phyloP scores from a whole-genome alignment of 2,797 vertebrate species.

The Hoplostethus atlanticus region DNA sequence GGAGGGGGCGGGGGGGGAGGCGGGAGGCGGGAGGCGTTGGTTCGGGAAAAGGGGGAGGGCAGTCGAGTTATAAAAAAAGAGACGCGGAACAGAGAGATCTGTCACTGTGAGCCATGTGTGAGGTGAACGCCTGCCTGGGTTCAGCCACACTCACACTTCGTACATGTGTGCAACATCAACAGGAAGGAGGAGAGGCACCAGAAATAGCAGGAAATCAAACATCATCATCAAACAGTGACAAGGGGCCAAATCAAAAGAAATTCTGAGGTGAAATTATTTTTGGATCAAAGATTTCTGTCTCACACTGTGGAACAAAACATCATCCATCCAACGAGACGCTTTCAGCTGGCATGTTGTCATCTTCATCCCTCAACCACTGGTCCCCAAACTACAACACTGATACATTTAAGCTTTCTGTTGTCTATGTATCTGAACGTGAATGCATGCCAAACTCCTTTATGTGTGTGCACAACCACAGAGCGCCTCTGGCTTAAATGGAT shows the following conservation, averaged over 20 bases:
- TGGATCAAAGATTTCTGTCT: conserved; percentile 41
- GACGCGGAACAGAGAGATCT: conserved; percentile 45
- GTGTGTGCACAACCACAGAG: not conserved
- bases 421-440: too few species aligned
- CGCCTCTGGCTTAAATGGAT: conserved; percentile 10
- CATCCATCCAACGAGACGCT: not conserved
- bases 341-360: conserved; percentile 1
- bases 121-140: conserved; percentile 38
- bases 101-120: conserved; percentile 53
- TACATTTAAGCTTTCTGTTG: conserved; percentile 11
- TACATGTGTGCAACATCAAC: conserved; percentile 40
- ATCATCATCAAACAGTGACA: conserved; percentile 41
- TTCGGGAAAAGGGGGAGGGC: not conserved
- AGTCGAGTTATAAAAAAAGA: conserved; percentile 13
- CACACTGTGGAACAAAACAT: conserved; percentile 9
- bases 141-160: conserved; percentile 36
- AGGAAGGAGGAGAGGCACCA: conserved; percentile 37
- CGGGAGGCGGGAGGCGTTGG: conserved; percentile 26
- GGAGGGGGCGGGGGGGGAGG: conserved; percentile 34
- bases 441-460: not conserved
- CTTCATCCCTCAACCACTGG: conserved; percentile 6
- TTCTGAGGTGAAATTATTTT: conserved; percentile 45
- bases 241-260: conserved; percentile 33
- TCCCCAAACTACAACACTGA: not conserved
- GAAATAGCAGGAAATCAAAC: conserved; percentile 56